Evolutionary conservation across 2,113 vertebrate species (phyloP), one percentile per base, ranked within the genome.

Genomic region (Atlantisia rogersi): DNA sequence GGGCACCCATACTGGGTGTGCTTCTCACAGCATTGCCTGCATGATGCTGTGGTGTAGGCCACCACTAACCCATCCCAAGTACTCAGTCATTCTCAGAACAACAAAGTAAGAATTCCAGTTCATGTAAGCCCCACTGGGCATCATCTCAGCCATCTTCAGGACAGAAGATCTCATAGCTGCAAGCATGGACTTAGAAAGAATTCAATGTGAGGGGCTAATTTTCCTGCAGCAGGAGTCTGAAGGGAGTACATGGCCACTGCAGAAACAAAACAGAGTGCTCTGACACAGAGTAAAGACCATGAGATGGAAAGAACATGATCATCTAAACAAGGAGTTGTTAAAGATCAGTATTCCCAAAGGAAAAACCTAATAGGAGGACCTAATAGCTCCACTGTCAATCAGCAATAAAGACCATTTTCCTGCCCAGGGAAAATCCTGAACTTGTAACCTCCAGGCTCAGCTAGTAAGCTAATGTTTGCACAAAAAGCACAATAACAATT

Each of bases 391-490:
- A 26, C 52, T 86, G 52, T 53, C 84, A 85, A 79, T 67, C 70
- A 87, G 13, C 37, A 76, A 29, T 53, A 65, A 82, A 55, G 70
- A 71, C 6, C 58, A 60, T 91, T 89, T 94, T 80, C 52, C 87
- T 77, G 31, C 58, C 28, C 10, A 52, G 70, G 59, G 50, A 93
- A 90, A 95, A 37, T 24, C 62, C 77, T 82, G 91, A 92, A 82
- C 75, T 95, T 50, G 59, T 31, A 92, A 92, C 71, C 40, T 85
- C 70, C 40, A 80, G 67, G 70, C 81, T 67, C 59, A 88, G 84
- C 70, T 76, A 48, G 58, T 94, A 95, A 95, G 87, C 89, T 95
- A 96, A 96, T 94, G 75, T 97, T 97, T 97, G 95, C 84, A 95
- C 87, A 97, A 58, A 96, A 82, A 82, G 75, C 63, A 95, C 89